Percentiles rank a stretch among this genome's conserved stretches.
These are phyloP conservation scores for Calliopsis andreniformis DNA, from an alignment of 1,140 invertebrate genomes.

Conservation along the genomic window DNA sequence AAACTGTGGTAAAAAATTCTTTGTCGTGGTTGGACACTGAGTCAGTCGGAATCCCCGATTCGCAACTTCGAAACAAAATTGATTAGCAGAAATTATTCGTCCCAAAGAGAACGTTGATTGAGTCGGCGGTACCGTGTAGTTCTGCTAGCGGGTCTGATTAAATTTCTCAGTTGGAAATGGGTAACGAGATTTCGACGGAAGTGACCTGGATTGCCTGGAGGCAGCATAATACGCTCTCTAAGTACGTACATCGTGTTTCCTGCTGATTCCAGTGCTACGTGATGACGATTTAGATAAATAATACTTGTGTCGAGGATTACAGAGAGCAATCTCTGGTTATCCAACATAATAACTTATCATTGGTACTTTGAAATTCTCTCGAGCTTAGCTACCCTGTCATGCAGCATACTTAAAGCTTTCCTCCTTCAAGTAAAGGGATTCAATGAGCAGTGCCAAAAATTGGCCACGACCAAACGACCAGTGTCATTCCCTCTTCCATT, in stretches of 20 bases:
- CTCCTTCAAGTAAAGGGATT: no score
- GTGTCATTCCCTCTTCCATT: conserved; percentile 41
- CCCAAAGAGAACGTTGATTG: conserved; percentile 55
- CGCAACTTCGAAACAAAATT: conserved; percentile 52
- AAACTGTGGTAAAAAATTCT: no score
- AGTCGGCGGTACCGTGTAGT: conserved; percentile 47
- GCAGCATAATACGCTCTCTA: conserved; percentile 31
- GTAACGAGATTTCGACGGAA: conserved; percentile 61
- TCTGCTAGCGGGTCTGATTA: conserved; percentile 53
- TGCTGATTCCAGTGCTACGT: neutral
- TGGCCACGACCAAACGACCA: no score
- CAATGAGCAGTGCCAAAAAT: no score
- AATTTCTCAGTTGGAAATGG: conserved; percentile 63
- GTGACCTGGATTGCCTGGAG: conserved; percentile 53
- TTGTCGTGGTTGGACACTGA: neutral
- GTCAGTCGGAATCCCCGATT: neutral
- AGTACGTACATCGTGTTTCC: conserved; percentile 25
- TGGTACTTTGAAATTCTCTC: no score
- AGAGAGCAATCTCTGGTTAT: conserved; percentile 5
- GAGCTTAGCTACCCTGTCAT: no score
- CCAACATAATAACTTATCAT: no score
- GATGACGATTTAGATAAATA: neutral
- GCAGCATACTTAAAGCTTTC: no score
- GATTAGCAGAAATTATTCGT: conserved; percentile 49
- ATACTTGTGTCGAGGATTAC: neutral